Evolutionary conservation across 2,888 invertebrate species (phyloP).

Genomic region (Exephanes ischioxanthus): DNA sequence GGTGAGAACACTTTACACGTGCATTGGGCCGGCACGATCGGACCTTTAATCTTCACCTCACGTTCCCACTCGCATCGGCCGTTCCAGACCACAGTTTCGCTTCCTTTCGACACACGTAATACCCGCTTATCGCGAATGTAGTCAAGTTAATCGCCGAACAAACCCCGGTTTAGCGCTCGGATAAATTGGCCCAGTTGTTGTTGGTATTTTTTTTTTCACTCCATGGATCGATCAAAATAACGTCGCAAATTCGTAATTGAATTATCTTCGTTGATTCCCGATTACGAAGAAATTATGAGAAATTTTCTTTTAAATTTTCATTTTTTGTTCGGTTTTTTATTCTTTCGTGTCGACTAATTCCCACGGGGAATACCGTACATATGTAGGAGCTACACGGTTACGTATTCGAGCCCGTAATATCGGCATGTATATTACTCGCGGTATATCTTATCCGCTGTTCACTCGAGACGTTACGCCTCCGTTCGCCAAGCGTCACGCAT

Average conservation of each 20-base stretch:
- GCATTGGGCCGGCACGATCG: not conserved
- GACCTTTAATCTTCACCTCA: constrained; percentile 61
- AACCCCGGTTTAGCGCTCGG: not conserved
- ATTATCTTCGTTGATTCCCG: not conserved
- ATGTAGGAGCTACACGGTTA: constrained; percentile 42
- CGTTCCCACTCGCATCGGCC: constrained; percentile 42
- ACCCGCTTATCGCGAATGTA: constrained; percentile 19
- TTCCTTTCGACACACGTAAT: constrained; percentile 36
- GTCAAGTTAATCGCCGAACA: constrained; percentile 15
- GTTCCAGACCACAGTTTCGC: constrained; percentile 14
- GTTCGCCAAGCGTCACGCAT: constrained; percentile 63
- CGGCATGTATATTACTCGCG: constrained; percentile 21
- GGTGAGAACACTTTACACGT: not conserved
- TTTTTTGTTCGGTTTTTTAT: not conserved
- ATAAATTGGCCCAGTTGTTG: not conserved
- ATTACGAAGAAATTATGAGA: not conserved
- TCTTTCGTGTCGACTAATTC: constrained; percentile 28
- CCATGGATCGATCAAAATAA: not conserved
- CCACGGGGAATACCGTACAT: constrained; percentile 46
- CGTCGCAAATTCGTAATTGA: not conserved
- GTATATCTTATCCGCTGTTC: constrained; percentile 49
- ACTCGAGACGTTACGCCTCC: constrained; percentile 65
- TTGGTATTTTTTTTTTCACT: not conserved
- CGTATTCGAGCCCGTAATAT: constrained; percentile 47
- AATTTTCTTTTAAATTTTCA: constrained; percentile 1